Percentiles rank a stretch among this genome's conserved stretches.
Conservation (phyloP, 2,888 invertebrate species). For the Zaprionus obscuricornis region DNA sequence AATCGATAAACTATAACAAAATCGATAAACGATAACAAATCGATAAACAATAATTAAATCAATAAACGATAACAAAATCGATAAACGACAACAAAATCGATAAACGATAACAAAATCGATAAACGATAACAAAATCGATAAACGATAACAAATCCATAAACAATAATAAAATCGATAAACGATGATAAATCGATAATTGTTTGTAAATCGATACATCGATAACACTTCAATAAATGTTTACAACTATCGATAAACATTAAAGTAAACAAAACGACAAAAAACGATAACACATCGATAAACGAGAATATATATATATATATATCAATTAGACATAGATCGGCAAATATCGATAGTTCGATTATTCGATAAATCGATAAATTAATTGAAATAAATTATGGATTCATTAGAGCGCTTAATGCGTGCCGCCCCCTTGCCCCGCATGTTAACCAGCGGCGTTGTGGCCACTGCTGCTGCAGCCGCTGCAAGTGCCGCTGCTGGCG, state of each 20-base stretch:
- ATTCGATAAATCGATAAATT: too few species aligned
- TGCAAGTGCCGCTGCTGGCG: constrained; percentile 74
- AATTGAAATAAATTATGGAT: too few species aligned
- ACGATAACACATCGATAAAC: constrained; percentile 20
- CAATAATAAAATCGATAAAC: constrained; percentile 14
- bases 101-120: constrained; percentile 19
- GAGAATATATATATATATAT: constrained; percentile 24
- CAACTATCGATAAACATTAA: too few species aligned
- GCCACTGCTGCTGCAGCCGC: constrained; percentile 72
- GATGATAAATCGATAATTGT: too few species aligned
- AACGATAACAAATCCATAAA: constrained; percentile 23
- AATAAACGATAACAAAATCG: constrained; percentile 15
- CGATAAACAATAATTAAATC: constrained; percentile 1
- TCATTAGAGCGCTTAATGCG: constrained; percentile 92
- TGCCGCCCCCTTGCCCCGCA: constrained; percentile 88
- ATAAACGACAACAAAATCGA: constrained; percentile 11
- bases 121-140: constrained; percentile 3
- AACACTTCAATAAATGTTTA: constrained; percentile 23
- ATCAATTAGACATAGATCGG: too few species aligned
- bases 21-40: constrained; percentile 1
- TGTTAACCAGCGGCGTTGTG: constrained; percentile 84
- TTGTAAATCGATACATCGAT: too few species aligned
- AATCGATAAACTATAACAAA: constrained; percentile 10
- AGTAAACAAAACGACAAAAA: too few species aligned
- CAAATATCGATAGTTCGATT: too few species aligned